These are phyloP conservation scores for Ephialtes manifestator DNA, from an alignment of 2,888 invertebrate species.

Conservation along the genomic window DNA sequence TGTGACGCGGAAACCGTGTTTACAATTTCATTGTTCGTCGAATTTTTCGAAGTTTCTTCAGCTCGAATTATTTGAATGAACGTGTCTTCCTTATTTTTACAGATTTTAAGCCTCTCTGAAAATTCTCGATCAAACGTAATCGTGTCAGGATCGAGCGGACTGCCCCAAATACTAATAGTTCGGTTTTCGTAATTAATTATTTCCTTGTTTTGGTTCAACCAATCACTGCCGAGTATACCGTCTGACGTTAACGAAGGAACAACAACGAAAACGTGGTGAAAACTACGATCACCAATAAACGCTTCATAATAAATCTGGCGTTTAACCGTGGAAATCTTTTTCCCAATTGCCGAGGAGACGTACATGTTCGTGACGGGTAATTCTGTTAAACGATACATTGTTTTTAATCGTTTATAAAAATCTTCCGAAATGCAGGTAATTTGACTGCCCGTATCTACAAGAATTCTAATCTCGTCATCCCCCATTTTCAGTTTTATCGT, in stretches of 20 bases:
- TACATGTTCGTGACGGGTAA: constrained; percentile 52
- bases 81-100: not conserved
- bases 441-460: constrained; percentile 63
- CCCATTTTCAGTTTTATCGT: constrained; percentile 12
- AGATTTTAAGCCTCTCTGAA: too few species aligned
- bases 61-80: too few species aligned
- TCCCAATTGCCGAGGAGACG: constrained; percentile 56
- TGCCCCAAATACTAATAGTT: constrained; percentile 40
- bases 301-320: constrained; percentile 67
- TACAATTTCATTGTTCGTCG: too few species aligned
- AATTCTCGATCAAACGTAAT: constrained; percentile 33
- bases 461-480: not conserved
- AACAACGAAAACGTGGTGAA: not conserved
- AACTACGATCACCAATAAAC: not conserved
- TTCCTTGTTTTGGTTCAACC: constrained; percentile 53
- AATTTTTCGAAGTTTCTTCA: too few species aligned
- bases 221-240: constrained; percentile 66
- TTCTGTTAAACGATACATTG: constrained; percentile 51
- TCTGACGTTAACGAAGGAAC: constrained; percentile 59
- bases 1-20: too few species aligned
- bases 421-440: constrained; percentile 67
- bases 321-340: constrained; percentile 58
- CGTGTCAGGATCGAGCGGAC: constrained; percentile 1
- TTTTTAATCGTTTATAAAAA: constrained; percentile 68
- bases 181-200: constrained; percentile 52